Conservation (phyloP, 64 coral and sea anemone species). For the Pocillopora verrucosa region DNA sequence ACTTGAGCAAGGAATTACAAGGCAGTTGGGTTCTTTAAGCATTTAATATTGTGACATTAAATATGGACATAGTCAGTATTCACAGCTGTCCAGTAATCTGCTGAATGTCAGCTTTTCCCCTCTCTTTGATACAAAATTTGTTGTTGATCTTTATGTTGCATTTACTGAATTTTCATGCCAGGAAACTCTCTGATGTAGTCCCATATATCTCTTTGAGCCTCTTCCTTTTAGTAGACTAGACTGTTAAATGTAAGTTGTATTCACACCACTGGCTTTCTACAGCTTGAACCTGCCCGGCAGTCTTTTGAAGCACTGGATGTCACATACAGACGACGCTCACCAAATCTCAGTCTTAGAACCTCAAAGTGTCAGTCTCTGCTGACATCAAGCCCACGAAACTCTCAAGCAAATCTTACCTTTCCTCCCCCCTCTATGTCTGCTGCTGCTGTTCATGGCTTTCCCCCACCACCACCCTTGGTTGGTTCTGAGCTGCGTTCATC, state of each 20-base stretch:
- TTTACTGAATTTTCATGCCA: no score
- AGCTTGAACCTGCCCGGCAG: conserved; percentile 69
- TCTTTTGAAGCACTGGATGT: conserved; percentile 97
- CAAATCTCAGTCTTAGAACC: conserved; percentile 66
- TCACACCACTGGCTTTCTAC: conserved; percentile 45
- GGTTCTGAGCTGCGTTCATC: conserved; percentile 34
- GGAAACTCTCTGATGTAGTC: no score
- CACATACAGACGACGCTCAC: conserved; percentile 75
- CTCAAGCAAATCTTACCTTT: conserved; percentile 7
- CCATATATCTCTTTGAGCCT: background rate
- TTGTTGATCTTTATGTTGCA: no score
- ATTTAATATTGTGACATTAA: no score
- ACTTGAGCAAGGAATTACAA: no score
- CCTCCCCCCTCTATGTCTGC: background rate
- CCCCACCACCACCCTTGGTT: conserved; percentile 74
- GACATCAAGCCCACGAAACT: conserved; percentile 42
- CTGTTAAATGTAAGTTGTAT: conserved; percentile 19
- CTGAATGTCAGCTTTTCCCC: no score
- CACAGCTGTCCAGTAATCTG: no score
- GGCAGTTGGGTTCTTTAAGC: no score
- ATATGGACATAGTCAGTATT: no score
- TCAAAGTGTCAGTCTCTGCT: conserved; percentile 84
- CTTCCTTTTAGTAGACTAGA: background rate
- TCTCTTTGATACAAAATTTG: no score
- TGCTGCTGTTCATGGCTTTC: conserved; percentile 42